Base-by-base conservation (phyloP, 2,797 vertebrate genomes). In the Labeo calbasu region DNA sequence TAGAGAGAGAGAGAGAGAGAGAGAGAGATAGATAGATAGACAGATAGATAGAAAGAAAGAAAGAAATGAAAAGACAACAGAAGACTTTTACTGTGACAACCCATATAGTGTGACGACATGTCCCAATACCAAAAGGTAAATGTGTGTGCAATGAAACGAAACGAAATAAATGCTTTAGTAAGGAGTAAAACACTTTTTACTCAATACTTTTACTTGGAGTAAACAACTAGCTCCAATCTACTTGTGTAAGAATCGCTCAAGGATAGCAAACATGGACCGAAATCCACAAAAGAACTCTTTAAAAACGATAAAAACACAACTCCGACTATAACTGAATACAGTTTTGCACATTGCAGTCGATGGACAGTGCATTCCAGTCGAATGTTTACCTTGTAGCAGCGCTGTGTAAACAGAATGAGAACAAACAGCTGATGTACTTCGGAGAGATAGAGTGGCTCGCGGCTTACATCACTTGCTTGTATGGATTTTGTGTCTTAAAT, bases 341-440 rank as follows among this genome's bases (percentile, higher is more conserved):
- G 40, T 50, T 61, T 48, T 46, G 40, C 7, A 81, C 46, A 43
- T 1, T 0, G 0, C 63, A 14, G 23, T 59, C 36, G 15, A 81
- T 5, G 69, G 40, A 81, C 43, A 61, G 61, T 13, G 65, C 46
- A 71, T 70, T 61, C 5, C 25, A 59, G 13, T 5, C 1, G 9
- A 77, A 69, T 69, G 82, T 83, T 69, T 59, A 65, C 32, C 36
- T 14, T 68, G 63, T 55, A 82, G 23, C 70, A 4, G 72, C 10
- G 0, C 23, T 21, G 32, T 83, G 50, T 77, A 83, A 83, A 83
- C 61, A 71, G 21, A 79, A 71, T 19, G 40, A 70, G 55, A 79
- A 78, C 65, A 51, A 84, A 77, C 19, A 51, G 68, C 66, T 71
- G 82, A 53, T 63, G 82, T 19, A 84, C 43, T 78, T 71, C 23